Conservation (phyloP, 2,797 vertebrate species). For the Vespertilio murinus region DNA sequence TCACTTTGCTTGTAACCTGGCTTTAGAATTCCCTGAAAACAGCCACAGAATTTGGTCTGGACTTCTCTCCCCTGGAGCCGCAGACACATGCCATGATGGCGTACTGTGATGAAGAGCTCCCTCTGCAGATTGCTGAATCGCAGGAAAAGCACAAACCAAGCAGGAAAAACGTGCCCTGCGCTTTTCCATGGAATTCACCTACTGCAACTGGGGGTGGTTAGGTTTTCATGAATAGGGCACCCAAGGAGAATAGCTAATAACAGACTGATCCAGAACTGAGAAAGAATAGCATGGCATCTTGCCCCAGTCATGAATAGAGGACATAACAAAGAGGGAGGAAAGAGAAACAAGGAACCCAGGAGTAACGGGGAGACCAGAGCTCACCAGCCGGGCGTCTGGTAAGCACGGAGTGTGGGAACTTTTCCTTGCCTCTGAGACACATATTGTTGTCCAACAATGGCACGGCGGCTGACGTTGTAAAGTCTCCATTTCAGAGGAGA, state of each 20-base stretch:
- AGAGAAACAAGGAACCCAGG: conserved; percentile 73
- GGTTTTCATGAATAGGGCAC: conserved; percentile 73
- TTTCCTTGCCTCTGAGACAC: conserved; percentile 42
- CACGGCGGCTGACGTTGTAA: not conserved
- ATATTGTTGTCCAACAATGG: conserved; percentile 64
- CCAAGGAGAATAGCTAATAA: conserved; percentile 77
- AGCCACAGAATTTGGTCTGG: not conserved
- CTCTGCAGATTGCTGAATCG: conserved; percentile 75
- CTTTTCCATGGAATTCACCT: conserved; percentile 77
- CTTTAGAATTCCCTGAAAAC: not conserved
- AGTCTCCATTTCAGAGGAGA: conserved; percentile 71
- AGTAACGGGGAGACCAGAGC: conserved; percentile 68
- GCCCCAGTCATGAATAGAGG: conserved; percentile 73
- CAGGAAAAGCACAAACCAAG: conserved; percentile 76
- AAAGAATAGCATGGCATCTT: conserved; percentile 76
- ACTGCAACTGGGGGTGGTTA: conserved; percentile 63
- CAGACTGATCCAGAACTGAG: conserved; percentile 70
- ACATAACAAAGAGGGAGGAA: conserved; percentile 74
- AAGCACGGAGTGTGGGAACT: conserved; percentile 72
- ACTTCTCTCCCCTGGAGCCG: not conserved
- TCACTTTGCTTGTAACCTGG: not conserved
- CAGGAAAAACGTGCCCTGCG: conserved; percentile 75
- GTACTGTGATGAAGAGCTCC: conserved; percentile 67
- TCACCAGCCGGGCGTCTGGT: conserved; percentile 68
- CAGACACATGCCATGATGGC: not conserved